Evolutionary conservation across 2,113 vertebrate genomes (phyloP).

Genomic region (Vicugna pacos): DNA sequence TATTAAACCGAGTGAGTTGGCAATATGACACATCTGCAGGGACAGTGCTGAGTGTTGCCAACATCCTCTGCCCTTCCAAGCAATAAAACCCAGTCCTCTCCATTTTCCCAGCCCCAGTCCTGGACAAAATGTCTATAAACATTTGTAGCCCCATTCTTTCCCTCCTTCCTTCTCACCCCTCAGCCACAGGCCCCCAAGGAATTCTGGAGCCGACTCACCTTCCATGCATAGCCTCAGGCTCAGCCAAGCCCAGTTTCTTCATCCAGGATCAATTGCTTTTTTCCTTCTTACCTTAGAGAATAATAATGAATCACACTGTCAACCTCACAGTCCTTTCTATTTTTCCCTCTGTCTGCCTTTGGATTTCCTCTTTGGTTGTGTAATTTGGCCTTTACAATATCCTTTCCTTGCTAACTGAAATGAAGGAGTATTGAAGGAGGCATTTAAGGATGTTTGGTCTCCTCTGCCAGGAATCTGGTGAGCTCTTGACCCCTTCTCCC

Average conservation of each 20-base stretch:
- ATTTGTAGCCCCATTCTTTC: background rate
- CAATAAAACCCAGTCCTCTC: background rate
- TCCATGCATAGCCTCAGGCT: slow-evolving; percentile 39
- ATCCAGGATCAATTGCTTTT: slow-evolving; percentile 72
- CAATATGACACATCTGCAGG: background rate
- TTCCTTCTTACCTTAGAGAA: slow-evolving; percentile 69
- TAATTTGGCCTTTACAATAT: slow-evolving; percentile 72
- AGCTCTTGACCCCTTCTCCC: background rate
- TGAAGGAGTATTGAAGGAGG: background rate
- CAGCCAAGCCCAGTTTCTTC: slow-evolving; percentile 68
- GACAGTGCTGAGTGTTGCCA: background rate
- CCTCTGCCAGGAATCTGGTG: background rate
- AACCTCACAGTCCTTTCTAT: slow-evolving; percentile 60
- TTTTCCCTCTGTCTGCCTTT: slow-evolving; percentile 54
- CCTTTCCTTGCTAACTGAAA: slow-evolving; percentile 60
- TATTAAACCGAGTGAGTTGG: background rate
- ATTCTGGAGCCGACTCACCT: slow-evolving; percentile 45
- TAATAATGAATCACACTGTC: slow-evolving; percentile 68
- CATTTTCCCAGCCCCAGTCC: background rate
- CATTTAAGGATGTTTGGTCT: background rate
- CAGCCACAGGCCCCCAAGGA: background rate
- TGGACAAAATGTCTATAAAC: slow-evolving; percentile 47
- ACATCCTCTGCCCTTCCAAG: background rate
- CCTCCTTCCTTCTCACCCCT: background rate
- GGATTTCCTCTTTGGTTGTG: slow-evolving; percentile 75